Base-by-base conservation (phyloP, 2,113 vertebrate species). In the Aldabrachelys gigantea region DNA sequence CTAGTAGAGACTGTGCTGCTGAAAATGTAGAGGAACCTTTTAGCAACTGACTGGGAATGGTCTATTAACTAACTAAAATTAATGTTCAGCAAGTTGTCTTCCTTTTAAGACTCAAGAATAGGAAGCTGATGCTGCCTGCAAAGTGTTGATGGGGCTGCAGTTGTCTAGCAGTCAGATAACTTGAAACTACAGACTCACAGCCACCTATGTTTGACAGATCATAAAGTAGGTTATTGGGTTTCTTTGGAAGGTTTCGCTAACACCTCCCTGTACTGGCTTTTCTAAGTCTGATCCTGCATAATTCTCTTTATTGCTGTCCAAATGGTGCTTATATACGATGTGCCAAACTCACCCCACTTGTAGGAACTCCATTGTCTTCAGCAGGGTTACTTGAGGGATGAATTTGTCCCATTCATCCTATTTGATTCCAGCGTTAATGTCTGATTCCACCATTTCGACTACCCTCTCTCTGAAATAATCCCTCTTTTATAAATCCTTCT, bases 391-490 rank as follows among this genome's bases (percentile, higher is more conserved):
- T 5, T 21, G 5, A 2, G 22, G 25, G 44, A 31, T 44, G 81
- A 47, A 54, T 27, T 75, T 75, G 72, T 80, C 54, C 14, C 21
- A 5, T 76, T 86, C 9, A 16, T 3, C n/a, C 76, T 38, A 50
- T 44, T 13, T 1, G 1, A 0, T 86, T 92, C 80, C 69, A 38
- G 29, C 53, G 3, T 27, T 6, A 41, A 50, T 69, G 69, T 29
- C 6, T 12, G 85, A 21, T 89, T 83, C 41, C 47, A 38, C 16
- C 75, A 4, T 59, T 93, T 91, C 80, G 11, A 57, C 80, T 80
- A 50, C 1, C 27, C 90, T 89, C 75, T 92, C 24, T 80, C 62
- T 90, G 95, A 82, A 25, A 7, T n/a, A 78, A 44, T 41, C 22
- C 11, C 16, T 31, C 62, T 82, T 24, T 50, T 31, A 19, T n/a